phyloP scores from a whole-genome alignment of 2,888 invertebrate species.

The Leucophora obtusa region DNA sequence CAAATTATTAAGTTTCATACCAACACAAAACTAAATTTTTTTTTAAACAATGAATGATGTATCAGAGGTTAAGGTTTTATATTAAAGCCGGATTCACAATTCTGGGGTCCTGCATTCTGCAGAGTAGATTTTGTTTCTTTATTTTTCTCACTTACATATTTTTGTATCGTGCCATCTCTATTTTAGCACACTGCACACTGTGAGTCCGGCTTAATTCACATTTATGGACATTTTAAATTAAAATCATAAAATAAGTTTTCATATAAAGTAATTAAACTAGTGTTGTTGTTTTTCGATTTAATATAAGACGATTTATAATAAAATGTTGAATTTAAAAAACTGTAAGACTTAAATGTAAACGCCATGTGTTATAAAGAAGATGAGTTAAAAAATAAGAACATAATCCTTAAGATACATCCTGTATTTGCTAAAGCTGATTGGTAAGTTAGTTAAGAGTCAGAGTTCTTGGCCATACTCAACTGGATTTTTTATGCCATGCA shows the following conservation, averaged over 20 bases:
- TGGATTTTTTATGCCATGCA: neutral
- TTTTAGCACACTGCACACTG: too few relatives aligned
- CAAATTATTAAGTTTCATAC: too few relatives aligned
- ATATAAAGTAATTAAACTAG: neutral
- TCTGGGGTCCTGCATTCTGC: too few relatives aligned
- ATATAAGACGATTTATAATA: neutral
- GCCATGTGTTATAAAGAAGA: neutral
- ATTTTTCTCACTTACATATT: too few relatives aligned
- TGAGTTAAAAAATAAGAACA: neutral
- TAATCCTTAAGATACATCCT: constrained; percentile 2
- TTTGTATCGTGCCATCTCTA: too few relatives aligned
- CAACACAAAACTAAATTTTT: too few relatives aligned
- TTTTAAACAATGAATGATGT: too few relatives aligned
- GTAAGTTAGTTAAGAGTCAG: neutral
- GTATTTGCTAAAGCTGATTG: neutral
- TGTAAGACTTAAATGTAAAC: neutral
- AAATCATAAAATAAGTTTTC: neutral
- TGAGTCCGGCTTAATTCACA: too few relatives aligned
- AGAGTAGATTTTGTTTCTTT: too few relatives aligned
- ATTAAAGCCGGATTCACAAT: too few relatives aligned
- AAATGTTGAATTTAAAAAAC: neutral
- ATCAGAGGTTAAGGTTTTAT: too few relatives aligned
- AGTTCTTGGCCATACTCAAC: neutral
- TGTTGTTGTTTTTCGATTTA: neutral
- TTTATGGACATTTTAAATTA: neutral